Evolutionary conservation across 1,140 invertebrate genomes (phyloP), one percentile per base, ranked within the genome.

Genomic region (Diorhabda sublineata): DNA sequence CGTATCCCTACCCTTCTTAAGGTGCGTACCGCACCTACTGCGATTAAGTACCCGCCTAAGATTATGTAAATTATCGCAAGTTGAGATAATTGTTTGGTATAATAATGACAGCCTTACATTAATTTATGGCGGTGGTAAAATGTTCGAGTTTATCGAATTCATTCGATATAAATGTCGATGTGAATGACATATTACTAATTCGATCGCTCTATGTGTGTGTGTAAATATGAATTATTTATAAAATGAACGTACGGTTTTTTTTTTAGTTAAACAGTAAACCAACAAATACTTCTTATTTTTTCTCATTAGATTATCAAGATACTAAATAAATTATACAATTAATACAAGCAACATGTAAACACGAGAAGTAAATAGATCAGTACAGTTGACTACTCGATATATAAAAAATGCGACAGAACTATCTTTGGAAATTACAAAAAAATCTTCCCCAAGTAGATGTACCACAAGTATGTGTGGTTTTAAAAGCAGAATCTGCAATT

Each of bases 111-210:
- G 64, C 61, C 59, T 60, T 71, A 66, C 64, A 72, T 72, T 72
- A 72, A 72, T 72, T 72, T 72, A 72, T 69, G 64, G 67, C 61
- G 67, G 70, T 66, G 67, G 67, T 71, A 71, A 71, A 71, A 71
- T 71, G 70, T 68, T 71, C 58, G 67, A 64, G 47, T 71, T 71
- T 71, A 71, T 71, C 57, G 57, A 52, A 42, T 60, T 45, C 57
- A 52, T 44, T 67, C 57, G 58, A 60, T 45, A 60, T 67, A 67
- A 67, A 67, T 67, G 65, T 45, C 57, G 11, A n/a, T n/a, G n/a
- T 67, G 65, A 67, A 67, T 67, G 65, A 67, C 65, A 67, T 43
- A 11, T 45, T 41, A 60, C 57, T 58, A 67, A 45, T 66, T 67
- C 58, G 42, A 5, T 52, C 6, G n/a, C n/a, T 52, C 47, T 52